These are phyloP conservation scores for Limanda limanda DNA, from an alignment of 2,113 vertebrate genomes.

Conservation along the genomic window DNA sequence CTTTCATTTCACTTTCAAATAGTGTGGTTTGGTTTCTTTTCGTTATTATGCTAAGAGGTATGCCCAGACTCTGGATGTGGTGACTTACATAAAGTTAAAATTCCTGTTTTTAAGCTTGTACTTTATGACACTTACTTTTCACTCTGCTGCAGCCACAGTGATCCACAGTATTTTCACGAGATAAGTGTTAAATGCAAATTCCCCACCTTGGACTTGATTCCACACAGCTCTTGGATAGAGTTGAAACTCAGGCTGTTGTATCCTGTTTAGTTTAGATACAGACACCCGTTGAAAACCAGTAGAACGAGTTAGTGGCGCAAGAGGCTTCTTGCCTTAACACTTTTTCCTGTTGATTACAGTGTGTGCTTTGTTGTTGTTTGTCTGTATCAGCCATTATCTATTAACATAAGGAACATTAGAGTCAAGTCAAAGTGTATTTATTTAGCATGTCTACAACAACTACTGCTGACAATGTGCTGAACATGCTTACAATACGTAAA, in stretches of 20 bases:
- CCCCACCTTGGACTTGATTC: constrained; percentile 1
- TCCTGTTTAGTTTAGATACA: constrained; percentile 6
- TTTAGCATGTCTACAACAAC: no score
- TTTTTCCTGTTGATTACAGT: no score
- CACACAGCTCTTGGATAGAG: not conserved
- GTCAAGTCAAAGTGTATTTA: no score
- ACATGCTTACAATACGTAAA: no score
- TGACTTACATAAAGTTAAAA: not conserved
- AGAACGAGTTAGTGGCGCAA: constrained; percentile 19
- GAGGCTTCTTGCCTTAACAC: no score
- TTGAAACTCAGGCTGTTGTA: constrained; percentile 4
- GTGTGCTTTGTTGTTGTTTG: no score
- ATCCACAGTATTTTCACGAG: not conserved
- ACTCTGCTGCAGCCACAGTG: not conserved
- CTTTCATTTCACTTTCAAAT: constrained; percentile 4
- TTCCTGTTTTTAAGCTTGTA: constrained; percentile 22
- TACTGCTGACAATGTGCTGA: no score
- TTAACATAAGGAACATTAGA: not conserved
- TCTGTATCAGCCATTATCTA: no score
- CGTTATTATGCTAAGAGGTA: not conserved
- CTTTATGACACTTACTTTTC: not conserved
- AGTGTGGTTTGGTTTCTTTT: constrained; percentile 10
- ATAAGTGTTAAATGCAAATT: constrained; percentile 16
- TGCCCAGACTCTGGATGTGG: not conserved
- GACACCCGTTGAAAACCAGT: constrained; percentile 42